Base-by-base conservation (phyloP, 2,888 invertebrate species). In the Tachina lurida region DNA sequence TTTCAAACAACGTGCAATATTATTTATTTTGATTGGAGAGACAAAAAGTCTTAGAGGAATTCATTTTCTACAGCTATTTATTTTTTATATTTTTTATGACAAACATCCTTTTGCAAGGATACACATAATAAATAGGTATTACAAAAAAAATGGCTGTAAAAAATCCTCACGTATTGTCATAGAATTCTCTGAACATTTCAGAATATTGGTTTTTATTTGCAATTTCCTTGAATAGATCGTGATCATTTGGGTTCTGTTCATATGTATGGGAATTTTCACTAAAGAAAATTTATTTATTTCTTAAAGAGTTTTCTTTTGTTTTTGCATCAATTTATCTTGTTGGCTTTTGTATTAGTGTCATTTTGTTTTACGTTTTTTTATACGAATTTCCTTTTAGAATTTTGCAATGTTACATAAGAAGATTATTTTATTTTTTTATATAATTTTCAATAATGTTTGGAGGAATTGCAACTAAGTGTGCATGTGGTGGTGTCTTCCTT, bases 291-390 rank as follows among this genome's bases (percentile, higher is more conserved):
- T 75, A 54, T 56, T 52, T 54, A n/a, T 63, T 49, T 8, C 58
- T 49, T 31, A 54, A 39, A 80, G 70, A 79, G 45, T 81, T 67
- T 77, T 41, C 67, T 47, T 68, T 86, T 86, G 83, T 86, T 56
- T 62, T 65, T 22, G 56, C 76, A 67, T 82, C 78, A 81, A 63
- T 58, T 79, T 76, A 84, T 85, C 88, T 88, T 87, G 87, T 88
- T 88, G 87, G 87, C 87, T 87, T 86, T 86, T 84, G 87, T 77
- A 84, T 88, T 87, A 87, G 86, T 88, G 87, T 87, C 87, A 88
- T 56, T 79, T 83, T 67, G 60, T 60, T 73, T 83, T 77, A 45
- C 52, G 58, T 5, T 62, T 12, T 60, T 49, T 67, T 49, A 31
- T 2, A 31, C n/a, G 17, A 15, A 47, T 68, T 68, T 62, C 13